phyloP scores from a whole-genome alignment of 30 jellyfish, hydroid and myxozoan genomes.

The Rhopilema esculentum region DNA sequence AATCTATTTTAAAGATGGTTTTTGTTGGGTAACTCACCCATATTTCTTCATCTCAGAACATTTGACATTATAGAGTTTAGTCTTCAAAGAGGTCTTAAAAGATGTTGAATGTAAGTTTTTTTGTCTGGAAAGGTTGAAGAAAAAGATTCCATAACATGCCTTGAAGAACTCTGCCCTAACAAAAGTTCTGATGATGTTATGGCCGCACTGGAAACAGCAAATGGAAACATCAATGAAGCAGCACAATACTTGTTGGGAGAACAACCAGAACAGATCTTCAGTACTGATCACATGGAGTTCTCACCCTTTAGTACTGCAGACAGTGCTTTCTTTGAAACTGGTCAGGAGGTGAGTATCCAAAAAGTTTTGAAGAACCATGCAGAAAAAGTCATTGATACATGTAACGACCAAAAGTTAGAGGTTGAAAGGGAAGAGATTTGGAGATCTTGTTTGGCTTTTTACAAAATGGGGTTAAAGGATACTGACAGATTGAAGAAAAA shows the following conservation, averaged over 20 bases:
- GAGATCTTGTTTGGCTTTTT: slow-evolving; percentile 1
- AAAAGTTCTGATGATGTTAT: background rate
- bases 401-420: background rate
- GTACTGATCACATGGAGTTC: background rate
- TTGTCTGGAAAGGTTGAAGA: background rate
- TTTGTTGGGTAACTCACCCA: no score
- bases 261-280: background rate
- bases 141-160: slow-evolving; percentile 5
- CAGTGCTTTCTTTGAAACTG: background rate
- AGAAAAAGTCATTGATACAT: background rate
- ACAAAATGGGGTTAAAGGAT: slow-evolving; percentile 2
- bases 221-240: background rate
- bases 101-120: no score
- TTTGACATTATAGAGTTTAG: no score
- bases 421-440: slow-evolving; percentile 1
- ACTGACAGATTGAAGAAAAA: background rate
- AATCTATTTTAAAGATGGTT: no score
- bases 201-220: slow-evolving; percentile 1
- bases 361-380: background rate
- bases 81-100: no score
- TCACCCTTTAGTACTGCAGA: background rate
- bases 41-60: no score
- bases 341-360: background rate
- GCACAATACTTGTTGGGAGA: slow-evolving; percentile 1
- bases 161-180: slow-evolving; percentile 5